Conservation (phyloP, 2,888 invertebrate genomes). For the Willowsia nigromaculata region DNA sequence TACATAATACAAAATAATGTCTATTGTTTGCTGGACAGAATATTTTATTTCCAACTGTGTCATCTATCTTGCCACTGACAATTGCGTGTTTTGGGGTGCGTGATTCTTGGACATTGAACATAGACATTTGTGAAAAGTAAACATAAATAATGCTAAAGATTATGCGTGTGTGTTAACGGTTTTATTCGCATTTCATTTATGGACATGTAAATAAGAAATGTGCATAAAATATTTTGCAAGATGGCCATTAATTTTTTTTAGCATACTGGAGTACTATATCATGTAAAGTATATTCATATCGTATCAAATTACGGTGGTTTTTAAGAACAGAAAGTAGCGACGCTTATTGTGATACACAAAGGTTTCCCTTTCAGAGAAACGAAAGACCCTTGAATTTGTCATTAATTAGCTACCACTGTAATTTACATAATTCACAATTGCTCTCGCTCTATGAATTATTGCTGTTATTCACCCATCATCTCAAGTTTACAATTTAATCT, state of each 20-base stretch:
- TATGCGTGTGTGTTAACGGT: neutral
- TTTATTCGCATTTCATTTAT: no score
- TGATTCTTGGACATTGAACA: neutral
- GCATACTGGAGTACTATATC: neutral
- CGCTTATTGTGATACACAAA: neutral
- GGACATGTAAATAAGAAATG: neutral
- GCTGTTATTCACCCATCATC: conserved; percentile 26
- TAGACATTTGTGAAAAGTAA: no score
- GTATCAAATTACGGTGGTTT: no score
- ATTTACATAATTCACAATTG: conserved; percentile 68
- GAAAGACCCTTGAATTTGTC: conserved; percentile 62
- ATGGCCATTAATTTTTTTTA: neutral
- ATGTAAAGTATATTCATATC: neutral
- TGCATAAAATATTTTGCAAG: neutral
- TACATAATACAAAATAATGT: conserved; percentile 7
- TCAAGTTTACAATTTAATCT: conserved; percentile 41
- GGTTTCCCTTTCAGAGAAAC: conserved; percentile 23
- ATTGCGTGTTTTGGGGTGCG: neutral
- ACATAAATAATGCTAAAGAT: neutral
- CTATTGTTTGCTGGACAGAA: neutral
- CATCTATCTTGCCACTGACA: conserved; percentile 12
- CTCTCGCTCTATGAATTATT: conserved; percentile 60
- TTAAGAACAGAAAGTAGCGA: no score
- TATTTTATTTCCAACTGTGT: conserved; percentile 22
- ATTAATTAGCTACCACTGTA: conserved; percentile 65